These are phyloP conservation scores for Xiphydria camelus DNA, from an alignment of 2,888 invertebrate genomes.

Conservation along the genomic window DNA sequence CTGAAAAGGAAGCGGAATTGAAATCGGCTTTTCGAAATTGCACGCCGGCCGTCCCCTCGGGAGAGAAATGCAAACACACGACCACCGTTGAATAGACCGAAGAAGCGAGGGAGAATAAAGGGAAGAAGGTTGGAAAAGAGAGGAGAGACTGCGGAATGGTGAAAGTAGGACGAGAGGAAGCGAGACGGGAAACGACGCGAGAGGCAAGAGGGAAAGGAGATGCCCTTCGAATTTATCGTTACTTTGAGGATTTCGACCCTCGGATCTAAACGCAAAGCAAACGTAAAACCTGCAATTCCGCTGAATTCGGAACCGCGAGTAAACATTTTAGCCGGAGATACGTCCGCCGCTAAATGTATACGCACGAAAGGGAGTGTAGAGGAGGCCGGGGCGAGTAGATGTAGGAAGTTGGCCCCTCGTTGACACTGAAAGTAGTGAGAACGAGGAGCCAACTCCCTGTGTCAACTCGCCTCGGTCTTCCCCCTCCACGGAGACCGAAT, in stretches of 20 bases:
- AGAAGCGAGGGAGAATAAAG: slow-evolving; percentile 17
- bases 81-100: slow-evolving; percentile 12
- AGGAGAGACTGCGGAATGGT: slow-evolving; percentile 14
- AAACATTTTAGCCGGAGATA: slow-evolving; percentile 37
- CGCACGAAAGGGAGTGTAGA: too few species aligned
- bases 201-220: slow-evolving; percentile 4
- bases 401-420: too few species aligned
- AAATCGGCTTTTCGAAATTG: slow-evolving; percentile 56
- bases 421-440: too few species aligned
- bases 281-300: slow-evolving; percentile 35
- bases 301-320: slow-evolving; percentile 34
- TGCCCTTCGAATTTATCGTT: slow-evolving; percentile 32
- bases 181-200: neutral
- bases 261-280: slow-evolving; percentile 30
- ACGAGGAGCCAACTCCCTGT: too few species aligned
- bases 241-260: slow-evolving; percentile 45
- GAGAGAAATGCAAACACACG: slow-evolving; percentile 53
- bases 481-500: too few species aligned
- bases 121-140: too few species aligned
- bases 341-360: slow-evolving; percentile 13
- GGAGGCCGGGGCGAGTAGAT: too few species aligned
- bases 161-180: neutral
- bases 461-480: too few species aligned
- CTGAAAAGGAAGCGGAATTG: slow-evolving; percentile 51
- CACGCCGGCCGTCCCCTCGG: slow-evolving; percentile 36